phyloP scores from a whole-genome alignment of 1,140 invertebrate genomes.

The Fragariocoptes setiger region DNA sequence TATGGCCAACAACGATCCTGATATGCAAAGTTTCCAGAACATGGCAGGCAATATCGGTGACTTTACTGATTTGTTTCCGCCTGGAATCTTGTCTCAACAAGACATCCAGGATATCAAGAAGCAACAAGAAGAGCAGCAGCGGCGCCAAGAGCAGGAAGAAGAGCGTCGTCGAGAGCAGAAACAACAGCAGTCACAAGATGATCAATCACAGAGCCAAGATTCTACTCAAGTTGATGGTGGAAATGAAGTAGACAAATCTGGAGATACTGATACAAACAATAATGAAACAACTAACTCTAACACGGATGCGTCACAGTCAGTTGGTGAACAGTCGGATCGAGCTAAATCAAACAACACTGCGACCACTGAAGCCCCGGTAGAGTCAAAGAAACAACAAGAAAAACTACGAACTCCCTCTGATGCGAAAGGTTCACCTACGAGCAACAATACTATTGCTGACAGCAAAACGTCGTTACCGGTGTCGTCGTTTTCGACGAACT shows the following conservation, averaged over 20 bases:
- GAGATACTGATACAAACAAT: not conserved
- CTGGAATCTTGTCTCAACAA: constrained; percentile 3
- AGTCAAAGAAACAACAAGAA: not conserved
- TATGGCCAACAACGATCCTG: not conserved
- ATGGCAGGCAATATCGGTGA: not conserved
- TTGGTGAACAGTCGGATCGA: not conserved
- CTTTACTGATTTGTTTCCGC: constrained; percentile 5
- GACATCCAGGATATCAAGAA: constrained; percentile 6
- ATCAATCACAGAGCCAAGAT: not conserved
- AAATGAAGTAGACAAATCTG: not conserved
- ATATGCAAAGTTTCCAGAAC: constrained; percentile 1
- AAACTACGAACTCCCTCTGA: too few species aligned
- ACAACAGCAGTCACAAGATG: constrained; percentile 1
- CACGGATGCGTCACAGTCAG: not conserved
- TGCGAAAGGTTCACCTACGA: too few species aligned
- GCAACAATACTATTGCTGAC: too few species aligned
- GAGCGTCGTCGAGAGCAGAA: not conserved
- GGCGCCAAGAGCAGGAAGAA: constrained; percentile 3
- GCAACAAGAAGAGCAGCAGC: constrained; percentile 2
- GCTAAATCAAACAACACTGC: not conserved
- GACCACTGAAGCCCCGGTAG: not conserved
- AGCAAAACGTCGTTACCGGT: too few species aligned
- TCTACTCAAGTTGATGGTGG: not conserved
- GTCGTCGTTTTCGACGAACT: too few species aligned
- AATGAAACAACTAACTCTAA: not conserved